Evolutionary conservation across 2,113 vertebrate genomes (phyloP).

Genomic region (Anoura caudifer): DNA sequence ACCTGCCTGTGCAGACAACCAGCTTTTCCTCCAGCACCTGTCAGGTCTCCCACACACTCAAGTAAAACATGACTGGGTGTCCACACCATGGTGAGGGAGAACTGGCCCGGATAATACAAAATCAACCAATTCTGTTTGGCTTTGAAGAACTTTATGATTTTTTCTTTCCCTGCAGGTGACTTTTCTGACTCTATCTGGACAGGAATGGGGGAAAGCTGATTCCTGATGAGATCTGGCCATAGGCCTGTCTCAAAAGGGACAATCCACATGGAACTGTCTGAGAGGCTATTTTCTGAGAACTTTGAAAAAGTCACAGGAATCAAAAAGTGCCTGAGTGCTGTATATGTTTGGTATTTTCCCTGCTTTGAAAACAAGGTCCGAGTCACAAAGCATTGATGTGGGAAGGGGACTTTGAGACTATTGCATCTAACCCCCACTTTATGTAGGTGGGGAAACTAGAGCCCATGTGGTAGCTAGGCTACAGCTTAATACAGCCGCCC

Average conservation of each 20-base stretch:
- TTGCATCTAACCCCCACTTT: neutral
- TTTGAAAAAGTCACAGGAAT: neutral
- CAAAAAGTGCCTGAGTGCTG: neutral
- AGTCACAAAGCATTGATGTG: neutral
- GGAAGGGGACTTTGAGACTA: neutral
- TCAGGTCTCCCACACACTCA: too few relatives aligned
- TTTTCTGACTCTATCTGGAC: neutral
- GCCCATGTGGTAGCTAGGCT: neutral
- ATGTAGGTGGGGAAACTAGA: neutral
- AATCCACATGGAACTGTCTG: neutral
- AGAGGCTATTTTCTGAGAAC: neutral
- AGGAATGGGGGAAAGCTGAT: neutral
- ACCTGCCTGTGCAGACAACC: neutral
- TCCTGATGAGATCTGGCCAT: neutral
- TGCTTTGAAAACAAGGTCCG: neutral
- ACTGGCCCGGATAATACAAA: neutral
- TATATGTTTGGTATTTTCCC: neutral
- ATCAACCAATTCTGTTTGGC: neutral
- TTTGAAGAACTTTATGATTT: neutral
- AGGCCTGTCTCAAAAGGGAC: neutral
- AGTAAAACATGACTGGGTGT: neutral
- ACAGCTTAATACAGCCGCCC: accelerated
- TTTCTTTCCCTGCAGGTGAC: neutral
- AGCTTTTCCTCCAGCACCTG: accelerated
- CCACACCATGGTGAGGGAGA: neutral